Conservation (phyloP, 1,140 invertebrate species). For the Melipona quadrifasciata region DNA sequence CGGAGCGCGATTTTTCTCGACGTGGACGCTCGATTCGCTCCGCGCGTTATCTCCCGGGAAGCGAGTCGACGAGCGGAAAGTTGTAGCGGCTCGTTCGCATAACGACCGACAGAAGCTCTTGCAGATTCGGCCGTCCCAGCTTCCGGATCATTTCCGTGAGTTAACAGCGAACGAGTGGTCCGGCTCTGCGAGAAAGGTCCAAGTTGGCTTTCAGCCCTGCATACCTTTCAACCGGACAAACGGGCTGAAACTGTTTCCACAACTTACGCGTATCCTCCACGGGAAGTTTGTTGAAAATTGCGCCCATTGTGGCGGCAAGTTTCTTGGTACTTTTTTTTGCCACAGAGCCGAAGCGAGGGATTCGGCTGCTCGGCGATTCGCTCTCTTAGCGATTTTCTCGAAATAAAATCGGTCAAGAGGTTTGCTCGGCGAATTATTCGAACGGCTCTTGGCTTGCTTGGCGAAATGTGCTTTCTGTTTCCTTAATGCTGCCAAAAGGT, state of each 20-base stretch:
- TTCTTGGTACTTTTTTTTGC: not conserved
- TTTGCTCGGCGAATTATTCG: not conserved
- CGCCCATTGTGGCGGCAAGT: constrained; percentile 18
- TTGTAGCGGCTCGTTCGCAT: constrained; percentile 56
- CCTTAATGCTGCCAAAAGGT: not conserved
- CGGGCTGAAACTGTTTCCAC: constrained; percentile 38
- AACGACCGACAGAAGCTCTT: constrained; percentile 58
- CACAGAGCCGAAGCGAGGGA: too few species aligned
- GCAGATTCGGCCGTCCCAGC: constrained; percentile 39
- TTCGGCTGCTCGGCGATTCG: not conserved
- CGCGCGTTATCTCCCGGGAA: constrained; percentile 22
- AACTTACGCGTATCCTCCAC: constrained; percentile 37
- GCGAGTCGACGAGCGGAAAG: constrained; percentile 56
- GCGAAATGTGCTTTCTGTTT: not conserved
- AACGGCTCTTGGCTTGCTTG: constrained; percentile 1
- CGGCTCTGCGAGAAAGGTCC: constrained; percentile 4
- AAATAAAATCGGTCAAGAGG: constrained; percentile 30
- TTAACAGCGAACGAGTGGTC: constrained; percentile 55
- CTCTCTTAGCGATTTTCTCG: not conserved
- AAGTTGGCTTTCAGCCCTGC: constrained; percentile 51
- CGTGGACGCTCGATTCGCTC: constrained; percentile 45
- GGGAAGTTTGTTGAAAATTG: constrained; percentile 30
- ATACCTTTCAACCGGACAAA: constrained; percentile 42
- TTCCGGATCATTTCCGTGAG: constrained; percentile 73
- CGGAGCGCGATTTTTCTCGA: constrained; percentile 40